Percentiles rank a stretch among this genome's conserved stretches.
Evolutionary conservation across 2,113 vertebrate species (phyloP).

Genomic region (Brevimyrus niger): DNA sequence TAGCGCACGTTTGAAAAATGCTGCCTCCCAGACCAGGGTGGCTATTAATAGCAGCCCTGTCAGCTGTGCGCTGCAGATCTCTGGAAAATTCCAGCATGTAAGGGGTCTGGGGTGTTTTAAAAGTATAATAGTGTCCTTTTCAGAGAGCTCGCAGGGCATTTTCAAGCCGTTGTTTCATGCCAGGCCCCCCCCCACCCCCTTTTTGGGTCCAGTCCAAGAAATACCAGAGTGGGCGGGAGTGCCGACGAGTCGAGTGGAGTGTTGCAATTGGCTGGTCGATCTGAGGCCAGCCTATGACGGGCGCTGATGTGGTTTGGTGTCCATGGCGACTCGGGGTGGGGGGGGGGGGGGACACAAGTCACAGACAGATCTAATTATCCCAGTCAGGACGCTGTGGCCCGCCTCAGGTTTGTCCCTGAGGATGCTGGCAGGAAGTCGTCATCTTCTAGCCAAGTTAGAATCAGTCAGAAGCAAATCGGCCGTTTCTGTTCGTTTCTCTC

Average conservation of each 20-base stretch:
- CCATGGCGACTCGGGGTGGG: constrained; percentile 14
- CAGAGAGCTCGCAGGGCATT: constrained; percentile 17
- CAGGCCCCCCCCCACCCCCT: constrained; percentile 19
- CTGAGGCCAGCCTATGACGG: constrained; percentile 18
- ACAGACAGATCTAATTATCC: constrained; percentile 25
- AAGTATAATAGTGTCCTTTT: constrained; percentile 24
- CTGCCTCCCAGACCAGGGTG: neutral
- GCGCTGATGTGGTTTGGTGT: constrained; percentile 9
- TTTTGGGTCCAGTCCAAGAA: constrained; percentile 19
- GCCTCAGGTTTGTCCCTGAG: neutral
- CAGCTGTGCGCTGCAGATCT: neutral
- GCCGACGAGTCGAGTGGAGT: neutral
- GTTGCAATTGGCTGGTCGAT: constrained; percentile 18
- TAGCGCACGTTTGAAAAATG: neutral
- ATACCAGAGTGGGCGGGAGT: constrained; percentile 3
- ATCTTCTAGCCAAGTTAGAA: constrained; percentile 13
- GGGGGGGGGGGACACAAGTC: constrained; percentile 3
- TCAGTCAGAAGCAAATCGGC: constrained; percentile 34
- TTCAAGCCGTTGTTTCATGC: constrained; percentile 18
- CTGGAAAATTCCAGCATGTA: constrained; percentile 30
- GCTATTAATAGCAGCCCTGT: constrained; percentile 21
- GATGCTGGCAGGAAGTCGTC: neutral
- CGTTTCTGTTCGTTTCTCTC: neutral
- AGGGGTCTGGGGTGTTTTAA: constrained; percentile 32
- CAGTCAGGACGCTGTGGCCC: constrained; percentile 16